phyloP scores from a whole-genome alignment of 2,888 invertebrate species.

The Poecilus cupreus region DNA sequence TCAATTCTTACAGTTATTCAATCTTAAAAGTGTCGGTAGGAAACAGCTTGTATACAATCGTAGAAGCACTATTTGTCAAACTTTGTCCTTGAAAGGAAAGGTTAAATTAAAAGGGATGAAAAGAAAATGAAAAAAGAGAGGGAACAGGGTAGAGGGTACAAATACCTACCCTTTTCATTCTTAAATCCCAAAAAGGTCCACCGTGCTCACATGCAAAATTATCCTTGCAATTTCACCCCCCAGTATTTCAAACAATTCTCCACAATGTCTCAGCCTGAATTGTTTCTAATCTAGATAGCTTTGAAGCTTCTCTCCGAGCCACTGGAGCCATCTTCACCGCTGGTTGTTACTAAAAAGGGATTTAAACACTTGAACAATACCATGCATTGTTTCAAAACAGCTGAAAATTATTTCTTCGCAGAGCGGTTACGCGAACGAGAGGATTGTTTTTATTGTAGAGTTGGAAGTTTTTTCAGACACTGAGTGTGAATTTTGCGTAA shows the following conservation, averaged over 20 bases:
- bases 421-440: neutral
- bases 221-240: neutral
- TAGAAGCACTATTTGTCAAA: too few species aligned
- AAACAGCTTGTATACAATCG: too few species aligned
- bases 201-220: neutral
- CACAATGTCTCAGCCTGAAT: neutral
- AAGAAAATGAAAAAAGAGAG: neutral
- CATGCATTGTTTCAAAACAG: neutral
- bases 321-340: neutral
- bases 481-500: neutral
- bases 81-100: too few species aligned
- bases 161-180: neutral
- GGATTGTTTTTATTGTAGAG: neutral
- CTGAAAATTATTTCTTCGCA: too few species aligned
- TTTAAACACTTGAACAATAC: slow-evolving; percentile 30
- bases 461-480: neutral
- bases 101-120: neutral
- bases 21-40: too few species aligned
- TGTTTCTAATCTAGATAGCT: slow-evolving; percentile 18
- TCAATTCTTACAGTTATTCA: too few species aligned
- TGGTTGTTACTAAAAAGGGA: neutral
- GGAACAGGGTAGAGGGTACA: neutral
- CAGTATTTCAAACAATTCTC: neutral
- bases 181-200: neutral
- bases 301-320: neutral